phyloP scores from a whole-genome alignment of 2,113 vertebrate species.

The Chiloscyllium plagiosum region DNA sequence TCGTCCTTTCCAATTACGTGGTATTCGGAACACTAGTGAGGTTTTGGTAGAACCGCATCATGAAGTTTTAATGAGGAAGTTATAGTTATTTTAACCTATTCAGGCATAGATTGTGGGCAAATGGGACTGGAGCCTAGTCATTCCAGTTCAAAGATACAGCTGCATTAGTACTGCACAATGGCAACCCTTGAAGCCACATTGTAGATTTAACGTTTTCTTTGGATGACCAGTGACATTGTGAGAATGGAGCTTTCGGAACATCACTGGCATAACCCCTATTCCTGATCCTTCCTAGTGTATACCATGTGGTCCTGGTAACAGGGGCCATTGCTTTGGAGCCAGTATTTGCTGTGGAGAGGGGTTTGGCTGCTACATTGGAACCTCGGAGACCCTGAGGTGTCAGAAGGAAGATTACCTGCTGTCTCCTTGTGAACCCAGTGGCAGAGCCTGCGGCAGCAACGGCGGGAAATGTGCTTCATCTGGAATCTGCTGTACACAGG shows the following conservation, averaged over 20 bases:
- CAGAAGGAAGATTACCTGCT: conserved; percentile 66
- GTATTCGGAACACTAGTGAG: background rate
- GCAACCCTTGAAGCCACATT: background rate
- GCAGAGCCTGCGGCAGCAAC: conserved; percentile 62
- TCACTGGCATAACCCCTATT: background rate
- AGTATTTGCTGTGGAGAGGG: conserved; percentile 70
- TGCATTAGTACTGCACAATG: too few species aligned
- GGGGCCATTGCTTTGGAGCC: conserved; percentile 68
- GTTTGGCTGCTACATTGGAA: conserved; percentile 68
- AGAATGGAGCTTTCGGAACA: background rate
- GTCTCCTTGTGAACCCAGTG: conserved; percentile 67
- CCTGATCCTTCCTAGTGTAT: conserved; percentile 50
- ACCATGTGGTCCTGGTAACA: conserved; percentile 62
- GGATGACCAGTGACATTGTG: background rate
- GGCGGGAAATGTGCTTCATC: conserved; percentile 68
- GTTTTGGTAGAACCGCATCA: background rate
- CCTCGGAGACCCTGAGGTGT: conserved; percentile 59
- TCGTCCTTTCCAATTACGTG: background rate
- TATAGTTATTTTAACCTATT: too few species aligned
- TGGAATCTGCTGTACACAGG: conserved; percentile 73
- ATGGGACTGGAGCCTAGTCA: too few species aligned
- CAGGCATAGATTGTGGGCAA: too few species aligned
- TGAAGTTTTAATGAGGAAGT: background rate
- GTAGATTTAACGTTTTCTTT: background rate
- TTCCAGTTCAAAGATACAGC: too few species aligned